Evolutionary conservation across 2,888 invertebrate species (phyloP), one percentile per base, ranked within the genome.

Genomic region (Cerceris rybyensis): DNA sequence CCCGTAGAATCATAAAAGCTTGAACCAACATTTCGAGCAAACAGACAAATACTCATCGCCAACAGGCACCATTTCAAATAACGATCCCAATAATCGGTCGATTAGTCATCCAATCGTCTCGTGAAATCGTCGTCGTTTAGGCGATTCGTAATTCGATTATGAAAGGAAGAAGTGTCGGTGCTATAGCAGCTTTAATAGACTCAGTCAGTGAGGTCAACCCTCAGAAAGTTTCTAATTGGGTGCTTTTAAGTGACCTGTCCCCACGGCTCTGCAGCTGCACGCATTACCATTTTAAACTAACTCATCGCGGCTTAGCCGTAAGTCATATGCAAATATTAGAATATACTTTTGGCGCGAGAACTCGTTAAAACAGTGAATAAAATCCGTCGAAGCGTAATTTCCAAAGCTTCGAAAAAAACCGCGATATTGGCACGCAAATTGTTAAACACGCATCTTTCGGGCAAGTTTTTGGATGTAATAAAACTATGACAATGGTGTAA

Each of bases 201-300:
- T 82, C 66, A 17, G 55, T 14, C 52, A 72, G 50, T 54, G 68
- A 66, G 78, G 75, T 78, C 78, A 82, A 69, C 67, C 71, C 64
- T 66, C 80, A 54, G 83, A 88, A 88, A 88, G 81, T 90, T 90
- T 87, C 87, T 90, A 90, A 89, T 89, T 90, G 87, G 85, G 66
- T 77, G 86, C 88, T 88, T 89, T 90, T 87, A 88, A 88, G 86
- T 81, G 86, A 83, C 73, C 82, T 79, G 65, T 58, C 78, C 67
- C 54, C 50, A 54, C 65, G 54, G n/a, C 64, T 49, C 55, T 50
- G 46, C 68, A 66, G 74, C 71, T 70, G 61, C 71, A 84, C 75
- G 72, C 78, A 88, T 88, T 88, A 86, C 83, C 87, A 88, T 88
- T 88, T 87, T 81, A 85, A 86, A 85, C 82, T 86, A 74, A 78